Base-by-base conservation (phyloP, 2,888 invertebrate genomes). In the Cetonia aurata region DNA sequence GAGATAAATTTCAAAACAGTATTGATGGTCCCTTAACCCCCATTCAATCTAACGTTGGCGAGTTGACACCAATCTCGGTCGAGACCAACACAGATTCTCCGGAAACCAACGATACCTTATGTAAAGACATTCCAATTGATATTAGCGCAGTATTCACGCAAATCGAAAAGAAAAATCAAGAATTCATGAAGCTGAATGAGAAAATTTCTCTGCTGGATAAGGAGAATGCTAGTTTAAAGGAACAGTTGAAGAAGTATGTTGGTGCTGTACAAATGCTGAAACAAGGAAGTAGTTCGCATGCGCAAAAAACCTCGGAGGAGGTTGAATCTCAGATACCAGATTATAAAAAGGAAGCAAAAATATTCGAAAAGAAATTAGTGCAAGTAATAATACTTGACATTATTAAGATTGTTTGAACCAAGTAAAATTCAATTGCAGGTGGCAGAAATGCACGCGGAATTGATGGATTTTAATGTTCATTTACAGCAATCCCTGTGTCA, bases 371-470 rank as follows among this genome's bases (percentile, higher is more conserved):
- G 78, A 96, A 96, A 85, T 87, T 96, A 56, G 92, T 96, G 68
- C 96, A 96, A 89, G 93, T 59, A 50, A 46, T 31, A 31, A 2
- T 70, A 12, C 2, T 25, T 10, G 2, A 6, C 17, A 67, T 10
- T 19, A 15, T 48, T 67, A 57, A 19, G 8, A 44, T 10, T 46
- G 19, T 12, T 10, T 44, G 33, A 37, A 86, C 15, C 17, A 15
- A 48, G n/a, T 6, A n/a, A 12, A 17, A 13, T 17, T 50, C 1
- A 17, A 9, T 80, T 74, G 12, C 78, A 93, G 92, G 95, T 96
- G 0, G 96, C 96, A 1, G 95, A 96, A 85, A 96, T 96, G 96
- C 96, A 96, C 80, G 96, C 95, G 0, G 96, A 96, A 82, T 85
- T 96, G 65, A 95, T 96, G 93, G 96, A 96, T 83, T 95, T 96